Evolutionary conservation across 2,797 vertebrate genomes (phyloP).

Genomic region (Sebastes hubbsi): DNA sequence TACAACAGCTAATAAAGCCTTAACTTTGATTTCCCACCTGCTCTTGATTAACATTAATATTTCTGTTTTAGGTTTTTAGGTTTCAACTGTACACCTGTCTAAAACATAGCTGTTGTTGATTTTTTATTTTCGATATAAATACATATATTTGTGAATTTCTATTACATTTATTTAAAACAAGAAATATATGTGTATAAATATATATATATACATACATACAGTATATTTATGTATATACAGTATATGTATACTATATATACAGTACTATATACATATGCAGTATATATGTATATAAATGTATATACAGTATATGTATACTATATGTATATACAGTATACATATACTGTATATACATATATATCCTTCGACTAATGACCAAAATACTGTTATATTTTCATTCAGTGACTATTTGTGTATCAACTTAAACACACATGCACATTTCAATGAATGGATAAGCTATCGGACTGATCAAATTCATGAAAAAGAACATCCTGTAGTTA

Average conservation of each 20-base stretch:
- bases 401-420: background rate
- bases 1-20: background rate
- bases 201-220: no score
- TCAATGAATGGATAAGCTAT: background rate
- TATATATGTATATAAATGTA: no score
- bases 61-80: background rate
- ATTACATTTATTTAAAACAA: no score
- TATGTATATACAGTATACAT: no score
- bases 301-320: no score
- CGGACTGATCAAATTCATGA: background rate
- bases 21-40: background rate
- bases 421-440: background rate
- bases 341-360: no score
- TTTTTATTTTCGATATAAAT: no score
- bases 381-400: background rate
- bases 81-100: background rate
- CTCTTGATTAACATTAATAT: background rate
- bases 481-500: background rate
- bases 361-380: background rate
- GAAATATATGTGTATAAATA: no score
- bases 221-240: no score
- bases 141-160: no score
- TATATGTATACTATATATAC: no score
- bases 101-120: background rate
- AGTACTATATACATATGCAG: no score